Evolutionary conservation across 1,140 invertebrate species (phyloP), one percentile per base, ranked within the genome.

Genomic region (Cotesia chilonis): DNA sequence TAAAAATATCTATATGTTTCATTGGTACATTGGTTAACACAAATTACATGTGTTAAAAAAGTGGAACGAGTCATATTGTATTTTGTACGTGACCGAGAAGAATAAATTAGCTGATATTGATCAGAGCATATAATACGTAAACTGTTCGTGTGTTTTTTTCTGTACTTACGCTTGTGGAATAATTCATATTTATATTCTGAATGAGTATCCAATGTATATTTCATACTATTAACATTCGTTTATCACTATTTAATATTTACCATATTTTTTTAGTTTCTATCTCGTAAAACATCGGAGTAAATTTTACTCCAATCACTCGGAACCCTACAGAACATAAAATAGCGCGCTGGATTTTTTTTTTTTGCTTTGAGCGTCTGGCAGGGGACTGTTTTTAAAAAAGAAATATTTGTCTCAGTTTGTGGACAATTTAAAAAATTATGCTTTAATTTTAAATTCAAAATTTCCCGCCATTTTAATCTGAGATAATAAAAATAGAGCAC

Each of bases 161-260:
- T 70, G 2, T 28, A 57, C 68, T 61, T 60, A 70, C 68, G 68
- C 68, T 61, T 57, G 37, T 70, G 68, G 68, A 70, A 70, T 70
- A 70, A 70, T 60, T 61, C 68, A 14, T 41, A 12, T 38, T 37
- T 61, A 7, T 6, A 35, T 14, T 37, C 28, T 14, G n/a, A 9
- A 63, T 12, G 28, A 5, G 4, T 36, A 14, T 63, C 5, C 7
- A 6, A 6, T 17, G 59, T 60, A 36, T 60, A 20, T 38, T 4
- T 63, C n/a, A 28, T 37, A 59, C 17, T 59, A 63, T 63, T 38
- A n/a, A 10, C 36, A 4, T 37, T 37, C 4, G 28, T n/a, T 37
- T 63, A 12, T 63, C 20, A 9, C 41, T 41, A 28, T 28, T 28
- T 28, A 28, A 28, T 28, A 28, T 28, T 28, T 28, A 28, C 1